A percentile compares a stretch with the other conserved stretches of the same genome.
These are phyloP conservation scores for Dryadula phaetusa DNA, from an alignment of 2,888 invertebrate genomes.

Conservation along the genomic window DNA sequence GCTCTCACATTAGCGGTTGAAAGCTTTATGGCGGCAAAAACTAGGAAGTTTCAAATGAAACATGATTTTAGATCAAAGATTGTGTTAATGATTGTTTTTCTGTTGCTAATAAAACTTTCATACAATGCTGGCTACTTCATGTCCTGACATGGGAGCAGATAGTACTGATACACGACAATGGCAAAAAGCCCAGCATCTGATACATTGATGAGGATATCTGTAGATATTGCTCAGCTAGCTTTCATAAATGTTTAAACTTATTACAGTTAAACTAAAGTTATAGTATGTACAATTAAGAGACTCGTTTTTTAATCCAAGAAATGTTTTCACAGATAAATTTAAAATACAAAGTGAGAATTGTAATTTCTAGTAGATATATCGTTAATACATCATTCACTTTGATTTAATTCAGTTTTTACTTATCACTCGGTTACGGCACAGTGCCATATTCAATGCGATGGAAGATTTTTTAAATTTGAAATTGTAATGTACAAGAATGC, in stretches of 20 bases:
- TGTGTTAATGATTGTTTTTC: constrained; percentile 47
- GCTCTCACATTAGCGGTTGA: constrained; percentile 45
- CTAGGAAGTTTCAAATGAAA: constrained; percentile 41
- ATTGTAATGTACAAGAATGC: constrained; percentile 42
- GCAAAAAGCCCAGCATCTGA: constrained; percentile 23
- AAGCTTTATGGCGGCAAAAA: constrained; percentile 47
- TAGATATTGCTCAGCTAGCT: not conserved
- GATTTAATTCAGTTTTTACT: constrained; percentile 29
- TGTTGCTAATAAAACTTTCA: constrained; percentile 42
- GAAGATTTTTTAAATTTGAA: constrained; percentile 39
- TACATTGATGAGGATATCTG: constrained; percentile 20
- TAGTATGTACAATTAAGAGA: not conserved
- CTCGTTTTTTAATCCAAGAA: not conserved
- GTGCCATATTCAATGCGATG: constrained; percentile 34
- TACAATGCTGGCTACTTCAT: constrained; percentile 30
- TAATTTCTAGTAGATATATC: constrained; percentile 5
- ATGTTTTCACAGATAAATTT: not conserved
- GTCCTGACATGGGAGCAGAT: constrained; percentile 34
- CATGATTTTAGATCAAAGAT: constrained; percentile 47
- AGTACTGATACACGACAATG: constrained; percentile 23
- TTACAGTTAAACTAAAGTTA: not conserved
- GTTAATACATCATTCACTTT: constrained; percentile 25
- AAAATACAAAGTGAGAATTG: not conserved
- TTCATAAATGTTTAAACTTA: not conserved
- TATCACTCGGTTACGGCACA: constrained; percentile 27